Evolutionary conservation across 2,113 vertebrate species (phyloP), one percentile per base, ranked within the genome.

Genomic region (Sceloporus undulatus): DNA sequence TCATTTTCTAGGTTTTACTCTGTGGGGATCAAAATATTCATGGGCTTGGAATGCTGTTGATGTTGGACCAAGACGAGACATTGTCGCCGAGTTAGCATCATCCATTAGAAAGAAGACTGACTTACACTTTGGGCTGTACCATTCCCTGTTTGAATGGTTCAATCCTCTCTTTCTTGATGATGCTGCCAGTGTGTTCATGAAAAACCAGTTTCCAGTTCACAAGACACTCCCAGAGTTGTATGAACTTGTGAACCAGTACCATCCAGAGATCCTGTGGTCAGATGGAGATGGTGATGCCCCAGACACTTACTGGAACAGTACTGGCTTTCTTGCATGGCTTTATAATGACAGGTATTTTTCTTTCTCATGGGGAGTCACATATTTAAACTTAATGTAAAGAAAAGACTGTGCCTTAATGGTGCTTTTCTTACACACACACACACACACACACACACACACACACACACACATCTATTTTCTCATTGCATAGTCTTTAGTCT

Each of bases 61-160:
- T 34, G 87, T 97, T 27, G 99, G 99, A 74, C 98, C 99, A 0
- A 97, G 97, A 81, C 94, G 97, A 76, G 98, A 99, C 86, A 92
- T 99, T 56, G 97, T 99, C 71, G 97, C 88, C 54, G 98, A 98
- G 71, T 92, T 99, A 11, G 97, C 96, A 79, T 85, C 14, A 1
- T 97, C 98, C 80, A 70, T 99, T 40, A 97, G 97, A 34, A 95
- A 90, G 0, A 85, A 94, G 84, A 97, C 97, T 0, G 92, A 94
- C 90, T 93, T 99, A 92, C 98, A 0, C 76, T 97, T 99, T 48
- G 99, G 99, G 18, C 97, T 99, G 1, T 99, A 99, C 88, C 98
- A 99, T 86, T 99, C 99, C 5, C 97, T 98, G 16, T 99, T 99
- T 1, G 99, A 99, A 92, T 99, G 99, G 99, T 99, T 99, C 88